These are phyloP conservation scores for Alcis repandata DNA, from an alignment of 2,888 invertebrate species.

Conservation along the genomic window DNA sequence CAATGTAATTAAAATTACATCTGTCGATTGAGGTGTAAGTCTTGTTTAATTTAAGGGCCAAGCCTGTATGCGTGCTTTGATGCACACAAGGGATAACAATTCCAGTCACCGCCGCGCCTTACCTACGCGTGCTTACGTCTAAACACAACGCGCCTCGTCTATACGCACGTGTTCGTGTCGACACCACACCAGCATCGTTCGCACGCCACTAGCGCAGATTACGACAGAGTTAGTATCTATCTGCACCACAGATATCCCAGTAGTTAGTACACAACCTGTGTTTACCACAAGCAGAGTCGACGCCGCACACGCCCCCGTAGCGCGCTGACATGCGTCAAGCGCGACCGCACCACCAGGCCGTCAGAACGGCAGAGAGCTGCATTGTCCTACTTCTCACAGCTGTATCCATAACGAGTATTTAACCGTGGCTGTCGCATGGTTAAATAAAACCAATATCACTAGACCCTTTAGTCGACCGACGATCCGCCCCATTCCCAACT, in stretches of 20 bases:
- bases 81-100: conserved; percentile 17
- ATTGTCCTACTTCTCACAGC: conserved; percentile 51
- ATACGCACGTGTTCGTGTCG: conserved; percentile 25
- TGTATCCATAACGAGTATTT: conserved; percentile 11
- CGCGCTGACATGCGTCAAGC: conserved; percentile 85
- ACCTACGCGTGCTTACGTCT: conserved; percentile 28
- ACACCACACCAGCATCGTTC: conserved; percentile 46
- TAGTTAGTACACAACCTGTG: conserved; percentile 21
- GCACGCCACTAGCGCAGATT: conserved; percentile 13
- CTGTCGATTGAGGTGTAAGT: neutral
- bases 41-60: neutral
- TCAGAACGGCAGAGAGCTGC: conserved; percentile 68
- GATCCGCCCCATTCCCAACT: conserved; percentile 41
- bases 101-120: neutral
- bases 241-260: neutral
- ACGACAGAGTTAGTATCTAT: conserved; percentile 19
- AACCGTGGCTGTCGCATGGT: conserved; percentile 20
- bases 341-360: conserved; percentile 73
- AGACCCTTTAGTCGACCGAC: conserved; percentile 33
- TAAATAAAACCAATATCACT: conserved; percentile 34
- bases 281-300: conserved; percentile 40
- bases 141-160: conserved; percentile 22
- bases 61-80: conserved; percentile 24
- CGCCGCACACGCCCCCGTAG: conserved; percentile 75
- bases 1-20: neutral